phyloP scores from a whole-genome alignment of 1,140 invertebrate genomes.

The Triops longicaudatus region DNA sequence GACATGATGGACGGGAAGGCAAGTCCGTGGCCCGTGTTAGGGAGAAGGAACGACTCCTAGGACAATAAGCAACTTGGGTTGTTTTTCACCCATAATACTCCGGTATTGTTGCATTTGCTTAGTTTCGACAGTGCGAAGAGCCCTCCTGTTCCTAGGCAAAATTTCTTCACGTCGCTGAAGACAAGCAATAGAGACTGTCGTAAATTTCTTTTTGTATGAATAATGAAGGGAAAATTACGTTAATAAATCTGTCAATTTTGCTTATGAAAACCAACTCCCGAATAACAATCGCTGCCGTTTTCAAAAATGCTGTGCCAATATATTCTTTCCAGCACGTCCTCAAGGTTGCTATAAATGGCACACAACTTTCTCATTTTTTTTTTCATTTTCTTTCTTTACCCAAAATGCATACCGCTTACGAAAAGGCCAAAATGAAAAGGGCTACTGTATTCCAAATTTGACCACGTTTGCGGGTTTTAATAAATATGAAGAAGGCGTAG shows the following conservation, averaged over 20 bases:
- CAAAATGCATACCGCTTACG: background rate
- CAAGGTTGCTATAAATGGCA: no score
- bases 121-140: background rate
- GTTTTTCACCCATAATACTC: background rate
- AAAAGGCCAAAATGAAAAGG: background rate
- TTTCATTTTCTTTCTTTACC: no score
- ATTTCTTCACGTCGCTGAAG: background rate
- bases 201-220: conserved; percentile 13
- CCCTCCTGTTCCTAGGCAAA: background rate
- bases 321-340: background rate
- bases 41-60: background rate
- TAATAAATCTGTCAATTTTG: background rate
- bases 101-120: background rate
- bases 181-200: background rate
- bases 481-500: conserved; percentile 5
- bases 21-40: background rate
- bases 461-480: background rate
- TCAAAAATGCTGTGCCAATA: background rate
- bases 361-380: no score
- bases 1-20: background rate
- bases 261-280: background rate
- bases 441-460: background rate
- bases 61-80: background rate
- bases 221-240: conserved; percentile 4
- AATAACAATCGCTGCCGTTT: background rate